phyloP scores from a whole-genome alignment of 2,888 invertebrate genomes.

The Vanessa cardui region DNA sequence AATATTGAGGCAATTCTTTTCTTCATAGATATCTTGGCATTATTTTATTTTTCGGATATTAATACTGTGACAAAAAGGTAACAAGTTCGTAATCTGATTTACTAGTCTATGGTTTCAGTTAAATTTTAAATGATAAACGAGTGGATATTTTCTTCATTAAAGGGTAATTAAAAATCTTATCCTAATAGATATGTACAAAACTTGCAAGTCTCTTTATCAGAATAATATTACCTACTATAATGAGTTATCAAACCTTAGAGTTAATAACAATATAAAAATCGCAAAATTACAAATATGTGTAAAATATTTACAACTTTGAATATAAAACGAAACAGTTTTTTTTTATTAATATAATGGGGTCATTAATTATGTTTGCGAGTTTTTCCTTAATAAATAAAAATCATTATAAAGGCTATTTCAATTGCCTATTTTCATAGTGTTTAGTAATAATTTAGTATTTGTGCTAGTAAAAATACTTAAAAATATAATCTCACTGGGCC shows the following conservation, averaged over 20 bases:
- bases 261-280: constrained; percentile 71
- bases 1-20: not conserved
- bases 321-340: constrained; percentile 48
- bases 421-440: constrained; percentile 6
- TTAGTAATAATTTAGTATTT: constrained; percentile 21
- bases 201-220: constrained; percentile 77
- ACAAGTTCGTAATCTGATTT: constrained; percentile 3
- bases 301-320: constrained; percentile 81
- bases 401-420: constrained; percentile 13
- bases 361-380: not conserved
- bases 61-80: constrained; percentile 5
- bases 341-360: constrained; percentile 8
- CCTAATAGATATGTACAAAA: constrained; percentile 81
- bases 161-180: constrained; percentile 61
- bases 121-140: constrained; percentile 10
- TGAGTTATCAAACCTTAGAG: constrained; percentile 72
- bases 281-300: constrained; percentile 75
- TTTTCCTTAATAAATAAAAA: constrained; percentile 23
- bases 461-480: constrained; percentile 38
- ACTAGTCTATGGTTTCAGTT: not conserved
- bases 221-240: constrained; percentile 68
- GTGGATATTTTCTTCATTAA: constrained; percentile 17
- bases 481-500: constrained; percentile 67
- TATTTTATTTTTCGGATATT: not conserved
- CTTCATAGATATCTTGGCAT: not conserved